Conservation (phyloP, 2,888 invertebrate species). For the Lithophane ornitopus region DNA sequence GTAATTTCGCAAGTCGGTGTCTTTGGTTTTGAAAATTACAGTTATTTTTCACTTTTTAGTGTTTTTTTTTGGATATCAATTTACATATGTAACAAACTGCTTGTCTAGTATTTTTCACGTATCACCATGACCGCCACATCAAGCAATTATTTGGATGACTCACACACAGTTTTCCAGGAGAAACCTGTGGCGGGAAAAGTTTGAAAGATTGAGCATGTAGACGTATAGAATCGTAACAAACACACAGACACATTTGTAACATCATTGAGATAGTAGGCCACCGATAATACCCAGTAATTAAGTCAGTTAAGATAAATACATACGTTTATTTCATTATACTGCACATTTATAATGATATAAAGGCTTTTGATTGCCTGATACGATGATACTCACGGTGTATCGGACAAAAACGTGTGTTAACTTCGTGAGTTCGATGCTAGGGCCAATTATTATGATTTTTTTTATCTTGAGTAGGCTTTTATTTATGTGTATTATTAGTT, state of each 20-base stretch:
- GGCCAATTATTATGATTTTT: slow-evolving; percentile 33
- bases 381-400: slow-evolving; percentile 25
- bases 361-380: slow-evolving; percentile 41
- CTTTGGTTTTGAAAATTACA: no score
- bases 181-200: background rate
- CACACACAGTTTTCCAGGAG: no score
- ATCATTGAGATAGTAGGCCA: slow-evolving; percentile 6
- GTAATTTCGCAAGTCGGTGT: no score
- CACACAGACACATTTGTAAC: background rate
- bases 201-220: background rate
- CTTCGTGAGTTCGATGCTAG: slow-evolving; percentile 53
- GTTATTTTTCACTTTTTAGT: no score
- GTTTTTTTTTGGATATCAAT: background rate
- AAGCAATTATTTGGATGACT: no score
- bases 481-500: slow-evolving; percentile 20
- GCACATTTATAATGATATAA: slow-evolving; percentile 39
- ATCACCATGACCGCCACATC: no score
- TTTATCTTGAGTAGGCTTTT: slow-evolving; percentile 41
- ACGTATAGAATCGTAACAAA: background rate
- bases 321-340: slow-evolving; percentile 46
- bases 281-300: slow-evolving; percentile 53
- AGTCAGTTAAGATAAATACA: slow-evolving; percentile 53
- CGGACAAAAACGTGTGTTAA: slow-evolving; percentile 55
- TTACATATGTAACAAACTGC: background rate
- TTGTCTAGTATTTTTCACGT: background rate